Base-by-base conservation (phyloP, 2,888 invertebrate genomes). In the Silvanus unidentatus region DNA sequence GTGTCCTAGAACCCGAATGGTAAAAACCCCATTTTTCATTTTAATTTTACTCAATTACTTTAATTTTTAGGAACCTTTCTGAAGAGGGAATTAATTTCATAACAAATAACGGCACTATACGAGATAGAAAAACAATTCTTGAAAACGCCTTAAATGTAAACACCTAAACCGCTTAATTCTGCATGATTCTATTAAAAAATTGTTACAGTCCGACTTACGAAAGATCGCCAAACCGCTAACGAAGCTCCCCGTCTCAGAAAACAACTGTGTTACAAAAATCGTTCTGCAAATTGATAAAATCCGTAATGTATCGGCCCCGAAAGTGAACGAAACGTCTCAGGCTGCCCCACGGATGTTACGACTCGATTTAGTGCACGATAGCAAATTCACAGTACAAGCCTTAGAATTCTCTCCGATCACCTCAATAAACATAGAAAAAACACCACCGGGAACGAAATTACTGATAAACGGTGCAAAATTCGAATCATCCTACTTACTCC, bases 251-350 rank as follows among this genome's bases (percentile, higher is more conserved):
- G 15, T 6, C 3, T 9, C 37, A 4, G 4, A 3, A n/a, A 16
- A 37, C 14, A 13, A 12, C 4, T 32, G 11, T 12, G 13, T 65
- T 58, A 62, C 76, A 75, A 52, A 51, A 58, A 55, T 92, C 52
- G 84, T 95, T 29, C 75, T 95, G 36, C 95, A 95, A 77, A 82
- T 95, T 58, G 86, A 87, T 67, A 91, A 91, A 72, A 77, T 93
- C 39, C 79, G 90, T 10, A 94, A 95, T 74, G 82, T 93, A 37
- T 81, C 92, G 9, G 91, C 92, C 22, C 94, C 95, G 2, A 95
- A 94, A 73, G 83, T 84, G 10, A 90, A 92, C 68, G 92, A 93
- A 70, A 89, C 91, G 52, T 88, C 88, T 4, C 80, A 79, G 50
- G 77, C 78, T 47, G 89, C 90, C 9, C 92, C 93, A 5, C 79